phyloP scores from a whole-genome alignment of 2,797 vertebrate genomes.

The Sebastes cheni region DNA sequence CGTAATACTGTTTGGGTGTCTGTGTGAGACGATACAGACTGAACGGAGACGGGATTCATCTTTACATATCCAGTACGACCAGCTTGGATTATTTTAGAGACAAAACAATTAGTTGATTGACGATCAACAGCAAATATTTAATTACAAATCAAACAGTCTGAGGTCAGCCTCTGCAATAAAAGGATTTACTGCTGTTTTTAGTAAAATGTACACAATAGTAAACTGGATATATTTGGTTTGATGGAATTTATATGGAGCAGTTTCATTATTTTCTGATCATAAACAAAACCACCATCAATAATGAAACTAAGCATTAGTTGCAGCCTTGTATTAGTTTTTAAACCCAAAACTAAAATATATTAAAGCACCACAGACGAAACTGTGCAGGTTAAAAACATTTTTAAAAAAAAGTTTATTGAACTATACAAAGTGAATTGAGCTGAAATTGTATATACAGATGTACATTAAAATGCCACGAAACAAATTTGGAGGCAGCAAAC shows the following conservation, averaged over 20 bases:
- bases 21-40: too few relatives aligned
- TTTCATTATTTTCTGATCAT: neutral
- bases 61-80: too few relatives aligned
- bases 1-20: too few relatives aligned
- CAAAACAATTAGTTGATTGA: too few relatives aligned
- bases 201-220: neutral
- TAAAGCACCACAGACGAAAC: neutral
- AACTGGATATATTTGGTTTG: neutral
- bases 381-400: neutral
- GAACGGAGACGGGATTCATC: too few relatives aligned
- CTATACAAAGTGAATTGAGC: constrained; percentile 68
- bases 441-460: constrained; percentile 81
- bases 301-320: neutral
- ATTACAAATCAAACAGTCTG: too few relatives aligned
- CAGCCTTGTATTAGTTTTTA: neutral
- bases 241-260: neutral
- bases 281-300: neutral
- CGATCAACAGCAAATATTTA: too few relatives aligned
- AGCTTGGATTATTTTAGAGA: too few relatives aligned
- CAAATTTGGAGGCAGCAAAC: neutral
- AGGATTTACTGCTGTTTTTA: too few relatives aligned
- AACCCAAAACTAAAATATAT: neutral
- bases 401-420: constrained; percentile 60
- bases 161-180: too few relatives aligned
- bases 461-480: constrained; percentile 59